Evolutionary conservation across 2,888 invertebrate species (phyloP), one percentile per base, ranked within the genome.

Genomic region (Gymnocheta viridis): DNA sequence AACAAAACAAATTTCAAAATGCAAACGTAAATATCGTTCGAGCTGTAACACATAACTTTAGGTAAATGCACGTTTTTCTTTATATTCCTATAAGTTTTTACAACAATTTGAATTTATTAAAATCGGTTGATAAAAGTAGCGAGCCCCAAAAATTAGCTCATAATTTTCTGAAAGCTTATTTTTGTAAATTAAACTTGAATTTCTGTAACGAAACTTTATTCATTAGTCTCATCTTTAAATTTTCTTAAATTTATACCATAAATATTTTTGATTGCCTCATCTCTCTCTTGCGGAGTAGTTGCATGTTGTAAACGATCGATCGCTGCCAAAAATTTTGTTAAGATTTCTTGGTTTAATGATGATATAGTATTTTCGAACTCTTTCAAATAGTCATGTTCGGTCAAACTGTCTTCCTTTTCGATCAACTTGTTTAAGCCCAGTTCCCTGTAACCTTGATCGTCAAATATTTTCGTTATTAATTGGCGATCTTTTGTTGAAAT

Each of bases 291-390:
- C 3, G n/a, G 1, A 17, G 32, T 58, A 19, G 32, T 19, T 19
- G 19, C 4, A 12, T 10, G 32, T 10, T 12, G 17, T 29, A 58
- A 32, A 10, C 9, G 3, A 14, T 58, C 32, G 32, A 58, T 2
- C 0, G 9, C 9, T 1, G n/a, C 12, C 9, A 54, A 4, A 9
- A 58, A 32, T 12, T 47, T 38, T 17, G 14, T 1, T n/a, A 62
- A 14, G 6, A 73, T 32, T 2, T 51, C 54, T 17, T 41, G n/a
- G 4, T 14, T 49, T 6, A 76, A 14, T 4, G 58, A 56, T 0
- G n/a, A 12, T 22, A 76, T 72, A 44, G 58, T 73, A 3, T 44
- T 12, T 47, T 29, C 27, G 17, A 47, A 47, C 17, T 27, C 29
- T n/a, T 47, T 17, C 19, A 29, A n/a, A 24, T 41, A 14, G 10